Evolutionary conservation across 2,888 invertebrate genomes (phyloP).

Genomic region (Limnephilus lunatus): DNA sequence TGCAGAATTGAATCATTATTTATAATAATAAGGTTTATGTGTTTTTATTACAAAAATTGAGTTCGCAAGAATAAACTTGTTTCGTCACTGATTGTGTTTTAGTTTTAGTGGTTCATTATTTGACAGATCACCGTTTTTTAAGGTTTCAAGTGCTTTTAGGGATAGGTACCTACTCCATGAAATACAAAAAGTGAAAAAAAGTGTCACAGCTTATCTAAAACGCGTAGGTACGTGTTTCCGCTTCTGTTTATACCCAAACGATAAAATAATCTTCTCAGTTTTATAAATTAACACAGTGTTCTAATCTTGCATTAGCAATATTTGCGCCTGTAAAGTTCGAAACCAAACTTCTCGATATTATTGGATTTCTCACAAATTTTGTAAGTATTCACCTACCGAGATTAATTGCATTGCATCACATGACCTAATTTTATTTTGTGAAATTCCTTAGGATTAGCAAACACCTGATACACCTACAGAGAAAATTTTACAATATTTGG

Average conservation of each 20-base stretch:
- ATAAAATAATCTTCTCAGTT: neutral
- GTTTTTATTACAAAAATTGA: neutral
- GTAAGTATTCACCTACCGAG: neutral
- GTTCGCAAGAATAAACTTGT: neutral
- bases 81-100: neutral
- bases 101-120: neutral
- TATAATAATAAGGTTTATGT: neutral
- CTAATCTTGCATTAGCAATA: neutral
- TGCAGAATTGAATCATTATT: neutral
- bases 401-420: neutral
- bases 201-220: neutral
- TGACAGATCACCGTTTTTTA: neutral
- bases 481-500: neutral
- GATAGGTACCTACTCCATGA: neutral
- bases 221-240: neutral
- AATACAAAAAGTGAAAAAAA: neutral
- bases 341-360: neutral
- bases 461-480: neutral
- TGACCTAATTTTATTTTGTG: neutral
- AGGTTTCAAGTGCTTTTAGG: neutral
- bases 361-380: neutral
- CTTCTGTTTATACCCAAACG: neutral
- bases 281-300: neutral
- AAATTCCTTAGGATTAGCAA: neutral
- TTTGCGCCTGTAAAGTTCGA: neutral